Conservation (phyloP, 2,888 invertebrate species). For the Aporophyla lueneburgensis region DNA sequence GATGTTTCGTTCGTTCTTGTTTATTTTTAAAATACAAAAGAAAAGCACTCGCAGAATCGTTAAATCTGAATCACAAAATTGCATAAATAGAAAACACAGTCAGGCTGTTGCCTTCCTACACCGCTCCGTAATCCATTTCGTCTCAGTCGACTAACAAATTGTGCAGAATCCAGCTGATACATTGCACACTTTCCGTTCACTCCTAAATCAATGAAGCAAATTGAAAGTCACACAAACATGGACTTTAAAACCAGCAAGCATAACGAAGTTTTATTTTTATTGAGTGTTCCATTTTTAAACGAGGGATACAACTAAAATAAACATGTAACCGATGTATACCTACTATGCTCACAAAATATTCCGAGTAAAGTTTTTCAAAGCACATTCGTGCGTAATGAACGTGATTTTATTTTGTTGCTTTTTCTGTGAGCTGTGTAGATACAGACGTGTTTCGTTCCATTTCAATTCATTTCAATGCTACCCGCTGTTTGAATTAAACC, state of each 20-base stretch:
- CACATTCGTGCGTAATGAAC: constrained; percentile 59
- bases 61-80: constrained; percentile 26
- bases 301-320: background rate
- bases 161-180: constrained; percentile 33
- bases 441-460: constrained; percentile 60
- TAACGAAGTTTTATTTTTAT: background rate
- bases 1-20: background rate
- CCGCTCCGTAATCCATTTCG: constrained; percentile 38
- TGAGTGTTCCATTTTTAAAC: constrained; percentile 19
- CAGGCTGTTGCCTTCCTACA: constrained; percentile 25
- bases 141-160: constrained; percentile 44
- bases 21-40: constrained; percentile 1
- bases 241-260: background rate
- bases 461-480: constrained; percentile 61
- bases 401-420: constrained; percentile 54
- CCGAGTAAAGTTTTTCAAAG: constrained; percentile 49
- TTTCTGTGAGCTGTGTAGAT: constrained; percentile 45
- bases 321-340: constrained; percentile 6
- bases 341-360: constrained; percentile 25
- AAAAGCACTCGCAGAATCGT: background rate
- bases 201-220: constrained; percentile 13
- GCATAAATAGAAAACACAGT: constrained; percentile 37
- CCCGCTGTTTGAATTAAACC: constrained; percentile 69
- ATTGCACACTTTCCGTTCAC: constrained; percentile 4
- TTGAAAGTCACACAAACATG: constrained; percentile 5